Percentiles rank a stretch among this genome's conserved stretches.
Evolutionary conservation across 2,113 vertebrate species (phyloP).

Genomic region (Xiphophorus maculatus): DNA sequence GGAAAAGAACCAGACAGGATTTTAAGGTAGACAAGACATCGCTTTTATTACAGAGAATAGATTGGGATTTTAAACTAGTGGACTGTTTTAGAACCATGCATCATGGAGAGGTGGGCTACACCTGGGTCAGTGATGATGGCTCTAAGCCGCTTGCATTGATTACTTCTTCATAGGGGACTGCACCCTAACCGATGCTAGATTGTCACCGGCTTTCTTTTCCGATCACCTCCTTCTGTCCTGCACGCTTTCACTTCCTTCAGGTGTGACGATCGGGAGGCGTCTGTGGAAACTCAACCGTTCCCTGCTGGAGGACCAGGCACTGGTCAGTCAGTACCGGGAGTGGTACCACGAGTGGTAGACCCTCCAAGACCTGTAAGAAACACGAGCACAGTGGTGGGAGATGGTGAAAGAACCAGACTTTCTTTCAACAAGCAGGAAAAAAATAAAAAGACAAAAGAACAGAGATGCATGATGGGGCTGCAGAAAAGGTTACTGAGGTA

Average conservation of each 20-base stretch:
- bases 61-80: not conserved
- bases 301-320: too few relatives aligned
- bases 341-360: too few relatives aligned
- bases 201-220: not conserved
- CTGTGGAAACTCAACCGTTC: too few relatives aligned
- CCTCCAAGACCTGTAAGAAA: too few relatives aligned
- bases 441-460: too few relatives aligned
- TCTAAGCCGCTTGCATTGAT: not conserved
- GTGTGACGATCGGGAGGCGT: not conserved
- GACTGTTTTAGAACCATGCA: not conserved
- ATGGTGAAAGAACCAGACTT: too few relatives aligned
- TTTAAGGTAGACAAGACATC: slow-evolving; percentile 14
- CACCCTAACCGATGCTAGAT: not conserved
- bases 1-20: not conserved
- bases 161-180: not conserved
- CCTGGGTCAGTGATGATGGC: not conserved
- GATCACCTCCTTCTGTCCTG: not conserved
- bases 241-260: too few relatives aligned
- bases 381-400: too few relatives aligned
- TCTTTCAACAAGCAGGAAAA: too few relatives aligned
- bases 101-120: not conserved
- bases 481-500: too few relatives aligned
- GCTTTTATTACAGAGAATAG: not conserved
- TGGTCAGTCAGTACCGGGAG: too few relatives aligned
- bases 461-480: too few relatives aligned